A percentile compares a stretch with the other conserved stretches of the same genome.
These are phyloP conservation scores for Lasioglossum lativentre DNA, from an alignment of 2,888 invertebrate species.

Conservation along the genomic window DNA sequence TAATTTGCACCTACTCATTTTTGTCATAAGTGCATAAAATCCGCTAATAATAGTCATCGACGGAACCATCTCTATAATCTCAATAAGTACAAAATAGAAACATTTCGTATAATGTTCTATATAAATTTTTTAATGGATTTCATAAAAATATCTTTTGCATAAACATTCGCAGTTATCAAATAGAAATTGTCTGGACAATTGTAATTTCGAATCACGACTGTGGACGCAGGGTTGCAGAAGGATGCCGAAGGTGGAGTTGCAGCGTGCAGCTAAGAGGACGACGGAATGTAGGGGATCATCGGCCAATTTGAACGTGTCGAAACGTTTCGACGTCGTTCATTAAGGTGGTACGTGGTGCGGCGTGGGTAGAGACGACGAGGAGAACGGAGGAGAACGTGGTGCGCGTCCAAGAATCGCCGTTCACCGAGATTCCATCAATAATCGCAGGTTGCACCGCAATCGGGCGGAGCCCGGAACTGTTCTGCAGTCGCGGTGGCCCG, in stretches of 20 bases:
- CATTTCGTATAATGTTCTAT: no score
- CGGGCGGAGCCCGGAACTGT: constrained; percentile 48
- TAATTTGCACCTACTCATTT: no score
- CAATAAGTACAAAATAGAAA: no score
- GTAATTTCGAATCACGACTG: neutral
- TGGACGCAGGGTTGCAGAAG: neutral
- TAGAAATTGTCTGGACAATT: no score
- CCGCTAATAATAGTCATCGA: no score
- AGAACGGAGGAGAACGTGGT: constrained; percentile 28
- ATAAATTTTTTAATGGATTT: no score
- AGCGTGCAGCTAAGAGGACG: constrained; percentile 10
- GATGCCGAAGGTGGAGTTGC: neutral
- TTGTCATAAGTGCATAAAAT: no score
- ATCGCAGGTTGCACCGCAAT: constrained; percentile 65
- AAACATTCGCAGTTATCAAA: neutral
- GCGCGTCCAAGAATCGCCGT: constrained; percentile 60
- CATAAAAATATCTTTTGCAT: no score
- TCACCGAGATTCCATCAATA: constrained; percentile 75
- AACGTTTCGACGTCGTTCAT: constrained; percentile 76
- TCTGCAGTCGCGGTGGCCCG: constrained; percentile 26
- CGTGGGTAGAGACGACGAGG: constrained; percentile 28
- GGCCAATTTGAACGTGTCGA: constrained; percentile 76
- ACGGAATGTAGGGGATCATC: constrained; percentile 54
- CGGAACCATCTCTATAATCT: no score
- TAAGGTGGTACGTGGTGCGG: constrained; percentile 71